phyloP scores from a whole-genome alignment of 2,113 vertebrate genomes.

The Cariama cristata region DNA sequence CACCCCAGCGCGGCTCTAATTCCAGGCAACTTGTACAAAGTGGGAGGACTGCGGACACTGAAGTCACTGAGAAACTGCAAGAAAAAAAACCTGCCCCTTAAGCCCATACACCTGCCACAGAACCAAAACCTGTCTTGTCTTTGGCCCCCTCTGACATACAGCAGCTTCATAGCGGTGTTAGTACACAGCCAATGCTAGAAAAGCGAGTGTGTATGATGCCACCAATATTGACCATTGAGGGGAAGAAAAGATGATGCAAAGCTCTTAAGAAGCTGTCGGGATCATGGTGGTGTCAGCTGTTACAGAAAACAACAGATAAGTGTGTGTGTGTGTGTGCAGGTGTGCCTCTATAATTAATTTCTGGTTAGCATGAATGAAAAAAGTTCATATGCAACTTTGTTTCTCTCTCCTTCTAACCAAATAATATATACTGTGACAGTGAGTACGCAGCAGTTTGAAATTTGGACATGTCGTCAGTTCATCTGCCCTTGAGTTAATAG shows the following conservation, averaged over 20 bases:
- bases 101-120: background rate
- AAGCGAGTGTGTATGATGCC: background rate
- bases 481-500: background rate
- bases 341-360: background rate
- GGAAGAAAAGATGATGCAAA: background rate
- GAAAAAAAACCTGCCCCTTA: no score
- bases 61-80: background rate
- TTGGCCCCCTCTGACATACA: background rate
- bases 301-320: background rate
- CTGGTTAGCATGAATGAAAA: background rate
- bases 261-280: background rate
- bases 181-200: background rate
- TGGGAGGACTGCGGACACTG: background rate
- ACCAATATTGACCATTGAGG: background rate
- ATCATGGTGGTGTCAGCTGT: background rate
- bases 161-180: background rate
- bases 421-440: accelerated
- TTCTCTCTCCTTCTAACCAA: background rate
- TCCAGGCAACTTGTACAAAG: background rate
- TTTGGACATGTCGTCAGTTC: background rate
- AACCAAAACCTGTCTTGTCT: background rate
- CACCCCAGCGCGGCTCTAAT: no score
- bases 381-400: accelerated
- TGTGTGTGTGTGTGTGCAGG: no score
- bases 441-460: background rate